Evolutionary conservation across 2,888 invertebrate species (phyloP), one percentile per base, ranked within the genome.

Genomic region (Pocota personata): DNA sequence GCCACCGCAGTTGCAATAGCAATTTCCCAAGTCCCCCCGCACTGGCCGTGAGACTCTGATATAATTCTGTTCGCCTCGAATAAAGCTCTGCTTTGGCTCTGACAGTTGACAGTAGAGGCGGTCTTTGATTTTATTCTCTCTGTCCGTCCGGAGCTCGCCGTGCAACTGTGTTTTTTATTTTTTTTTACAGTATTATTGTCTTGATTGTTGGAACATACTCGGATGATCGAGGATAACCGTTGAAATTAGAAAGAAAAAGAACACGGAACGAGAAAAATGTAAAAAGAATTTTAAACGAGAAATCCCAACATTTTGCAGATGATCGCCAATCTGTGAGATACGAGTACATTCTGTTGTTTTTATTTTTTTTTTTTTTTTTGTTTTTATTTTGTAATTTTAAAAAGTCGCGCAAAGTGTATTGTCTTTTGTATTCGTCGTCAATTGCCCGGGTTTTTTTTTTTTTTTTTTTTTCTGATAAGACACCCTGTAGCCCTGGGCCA

Each of bases 51-150:
- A 21, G 60, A 50, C 14, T 35, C 43, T 60, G 43, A 32, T 35
- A 40, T 62, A 12, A 35, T 48, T 72, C 55, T 40, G 35, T 57
- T 66, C 79, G 79, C 62, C 79, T 55, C 66, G 60, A 76, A 52
- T 66, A 80, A 86, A 80, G 80, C 69, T 86, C 71, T 55, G 67
- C 57, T 32, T 78, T 60, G 50, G 66, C 64, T 58, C 72, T 43
- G 62, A 50, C 66, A 66, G 76, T n/a, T 72, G 52, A 75, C 64
- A 75, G 37, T 67, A 52, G 40, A 69, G 57, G 16, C 64, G 21
- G 60, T 82, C 76, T 86, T 76, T 40, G 30, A 76, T 76, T 86
- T 46, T 19, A 72, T 62, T 86, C 82, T 35, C 64, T 75, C 69
- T n/a, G 71, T 50, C 37, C 57, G 62, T 19, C 55, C 73, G 69